A percentile compares a stretch with the other conserved stretches of the same genome.
Conservation (phyloP, 2,888 invertebrate species). For the Anodontia alba region DNA sequence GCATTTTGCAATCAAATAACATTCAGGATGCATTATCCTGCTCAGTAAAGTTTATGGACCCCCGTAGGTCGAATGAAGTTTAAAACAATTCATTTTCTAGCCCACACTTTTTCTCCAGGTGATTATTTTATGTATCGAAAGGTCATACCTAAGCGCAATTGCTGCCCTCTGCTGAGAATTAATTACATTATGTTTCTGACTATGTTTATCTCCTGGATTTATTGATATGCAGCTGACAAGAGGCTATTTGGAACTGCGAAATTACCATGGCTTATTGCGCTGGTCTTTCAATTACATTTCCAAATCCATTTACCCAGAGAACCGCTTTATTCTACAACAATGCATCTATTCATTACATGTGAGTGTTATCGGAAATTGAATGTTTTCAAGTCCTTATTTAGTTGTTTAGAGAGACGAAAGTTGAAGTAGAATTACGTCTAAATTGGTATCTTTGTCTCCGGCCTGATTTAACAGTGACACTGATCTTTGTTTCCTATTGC, state of each 20-base stretch:
- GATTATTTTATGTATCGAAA: too few relatives aligned
- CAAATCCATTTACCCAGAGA: conserved; percentile 2
- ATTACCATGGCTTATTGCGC: conserved; percentile 5
- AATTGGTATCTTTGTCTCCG: not conserved
- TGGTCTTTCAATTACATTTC: not conserved
- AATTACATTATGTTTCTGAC: not conserved
- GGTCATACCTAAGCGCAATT: not conserved
- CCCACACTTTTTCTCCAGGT: too few relatives aligned
- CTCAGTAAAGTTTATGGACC: too few relatives aligned
- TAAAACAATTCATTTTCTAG: too few relatives aligned
- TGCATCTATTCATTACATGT: not conserved
- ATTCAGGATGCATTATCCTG: too few relatives aligned
- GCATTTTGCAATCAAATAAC: too few relatives aligned
- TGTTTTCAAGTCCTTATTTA: conserved; percentile 1
- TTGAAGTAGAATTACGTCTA: not conserved
- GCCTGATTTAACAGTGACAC: not conserved
- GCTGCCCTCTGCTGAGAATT: not conserved
- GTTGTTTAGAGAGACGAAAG: not conserved
- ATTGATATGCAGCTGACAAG: not conserved
- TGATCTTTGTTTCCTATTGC: too few relatives aligned
- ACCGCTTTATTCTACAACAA: not conserved
- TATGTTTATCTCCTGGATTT: not conserved
- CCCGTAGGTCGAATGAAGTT: too few relatives aligned
- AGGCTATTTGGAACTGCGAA: not conserved
- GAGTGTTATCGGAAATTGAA: conserved; percentile 6